Conservation (phyloP, 2,888 invertebrate genomes). For the Brenthis ino region DNA sequence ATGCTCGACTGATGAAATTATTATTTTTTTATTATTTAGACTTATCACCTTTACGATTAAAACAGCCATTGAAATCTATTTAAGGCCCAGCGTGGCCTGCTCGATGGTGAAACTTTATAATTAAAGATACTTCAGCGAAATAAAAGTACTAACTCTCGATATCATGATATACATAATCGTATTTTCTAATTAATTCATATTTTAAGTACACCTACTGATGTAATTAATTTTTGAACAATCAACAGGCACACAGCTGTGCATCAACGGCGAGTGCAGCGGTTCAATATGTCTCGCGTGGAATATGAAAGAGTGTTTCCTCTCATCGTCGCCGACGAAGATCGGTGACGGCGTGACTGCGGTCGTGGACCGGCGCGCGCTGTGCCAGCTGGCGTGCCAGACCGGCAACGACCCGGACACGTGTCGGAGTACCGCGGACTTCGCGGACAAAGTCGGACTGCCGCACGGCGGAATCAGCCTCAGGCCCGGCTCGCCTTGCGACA, state of each 20-base stretch:
- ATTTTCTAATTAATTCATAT: too few relatives aligned
- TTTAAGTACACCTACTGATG: neutral
- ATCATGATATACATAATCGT: too few relatives aligned
- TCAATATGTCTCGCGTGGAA: conserved; percentile 98
- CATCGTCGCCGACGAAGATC: conserved; percentile 86
- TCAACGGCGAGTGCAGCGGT: conserved; percentile 95
- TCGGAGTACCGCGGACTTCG: conserved; percentile 94
- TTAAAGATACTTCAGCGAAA: too few relatives aligned
- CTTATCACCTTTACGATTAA: too few relatives aligned
- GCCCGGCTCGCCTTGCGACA: conserved; percentile 99
- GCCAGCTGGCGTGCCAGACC: conserved; percentile 98
- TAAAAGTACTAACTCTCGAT: too few relatives aligned
- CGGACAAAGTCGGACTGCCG: conserved; percentile 87
- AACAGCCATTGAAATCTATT: too few relatives aligned
- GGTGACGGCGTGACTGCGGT: conserved; percentile 79
- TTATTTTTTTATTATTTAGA: too few relatives aligned
- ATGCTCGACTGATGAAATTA: too few relatives aligned
- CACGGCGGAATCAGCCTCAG: conserved; percentile 92
- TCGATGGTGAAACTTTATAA: too few relatives aligned
- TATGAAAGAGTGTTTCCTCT: conserved; percentile 96
- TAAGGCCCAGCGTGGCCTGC: too few relatives aligned
- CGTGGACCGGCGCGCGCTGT: conserved; percentile 92
- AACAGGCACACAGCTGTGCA: conserved; percentile 88
- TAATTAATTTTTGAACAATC: too few relatives aligned
- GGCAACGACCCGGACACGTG: conserved; percentile 88